Evolutionary conservation across 2,888 invertebrate genomes (phyloP).

Genomic region (Leptopilina syphax): DNA sequence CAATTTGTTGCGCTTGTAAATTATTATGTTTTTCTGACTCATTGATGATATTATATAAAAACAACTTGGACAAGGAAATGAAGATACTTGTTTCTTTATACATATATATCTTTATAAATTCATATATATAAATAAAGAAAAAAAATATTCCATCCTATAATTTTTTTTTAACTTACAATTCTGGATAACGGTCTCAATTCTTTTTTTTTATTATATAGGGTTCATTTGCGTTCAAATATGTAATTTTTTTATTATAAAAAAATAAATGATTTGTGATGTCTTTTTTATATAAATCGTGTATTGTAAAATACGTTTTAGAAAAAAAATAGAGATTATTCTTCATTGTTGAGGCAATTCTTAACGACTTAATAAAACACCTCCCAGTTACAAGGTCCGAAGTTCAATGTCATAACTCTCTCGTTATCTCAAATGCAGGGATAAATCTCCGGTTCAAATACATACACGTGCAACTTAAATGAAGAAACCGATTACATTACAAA

Average conservation of each 20-base stretch:
- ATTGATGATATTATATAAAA: not conserved
- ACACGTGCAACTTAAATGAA: slow-evolving; percentile 40
- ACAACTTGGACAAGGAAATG: not conserved
- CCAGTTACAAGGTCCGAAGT: slow-evolving; percentile 57
- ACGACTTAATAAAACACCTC: slow-evolving; percentile 51
- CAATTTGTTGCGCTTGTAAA: slow-evolving; percentile 13
- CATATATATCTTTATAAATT: not conserved
- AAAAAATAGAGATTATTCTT: slow-evolving; percentile 2
- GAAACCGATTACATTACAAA: slow-evolving; percentile 16
- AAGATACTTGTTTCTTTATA: not conserved
- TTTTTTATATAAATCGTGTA: not conserved
- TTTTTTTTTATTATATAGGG: not conserved
- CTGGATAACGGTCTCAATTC: too few species aligned
- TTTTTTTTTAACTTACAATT: not conserved
- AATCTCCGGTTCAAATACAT: slow-evolving; percentile 20
- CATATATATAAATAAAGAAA: not conserved
- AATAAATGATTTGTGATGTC: not conserved
- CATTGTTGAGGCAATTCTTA: slow-evolving; percentile 17
- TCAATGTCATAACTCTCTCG: slow-evolving; percentile 57
- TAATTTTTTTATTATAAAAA: too few species aligned
- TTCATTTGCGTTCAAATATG: too few species aligned
- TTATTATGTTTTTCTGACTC: slow-evolving; percentile 21
- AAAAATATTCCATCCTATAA: not conserved
- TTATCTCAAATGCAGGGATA: slow-evolving; percentile 38
- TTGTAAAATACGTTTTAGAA: not conserved